These are phyloP conservation scores for Cactoblastis cactorum DNA, from an alignment of 2,888 invertebrate species.

Conservation along the genomic window DNA sequence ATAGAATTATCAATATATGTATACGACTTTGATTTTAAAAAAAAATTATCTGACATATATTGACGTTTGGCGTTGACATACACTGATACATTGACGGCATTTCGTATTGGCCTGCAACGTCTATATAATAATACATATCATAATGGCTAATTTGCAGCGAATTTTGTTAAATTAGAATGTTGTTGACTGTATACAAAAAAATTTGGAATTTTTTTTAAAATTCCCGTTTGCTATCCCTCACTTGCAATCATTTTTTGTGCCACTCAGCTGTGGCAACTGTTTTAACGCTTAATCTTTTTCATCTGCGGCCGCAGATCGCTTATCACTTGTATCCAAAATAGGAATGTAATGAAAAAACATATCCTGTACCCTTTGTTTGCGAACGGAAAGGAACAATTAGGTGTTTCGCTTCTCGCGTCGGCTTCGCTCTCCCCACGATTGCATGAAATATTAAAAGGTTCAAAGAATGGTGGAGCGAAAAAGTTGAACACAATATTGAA, in stretches of 20 bases:
- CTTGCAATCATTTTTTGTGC: neutral
- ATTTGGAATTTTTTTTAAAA: neutral
- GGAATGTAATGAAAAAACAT: slow-evolving; percentile 42
- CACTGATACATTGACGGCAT: too few relatives aligned
- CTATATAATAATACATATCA: too few relatives aligned
- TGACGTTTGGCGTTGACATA: too few relatives aligned
- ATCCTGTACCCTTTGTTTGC: slow-evolving; percentile 44
- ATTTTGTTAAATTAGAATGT: too few relatives aligned
- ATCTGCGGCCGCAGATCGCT: slow-evolving; percentile 10
- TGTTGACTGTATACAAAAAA: too few relatives aligned
- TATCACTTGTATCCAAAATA: slow-evolving; percentile 28
- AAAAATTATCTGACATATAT: too few relatives aligned
- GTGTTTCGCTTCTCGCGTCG: slow-evolving; percentile 34
- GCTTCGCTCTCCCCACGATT: slow-evolving; percentile 9
- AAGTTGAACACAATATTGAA: neutral
- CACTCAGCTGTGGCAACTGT: neutral
- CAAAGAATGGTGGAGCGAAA: neutral
- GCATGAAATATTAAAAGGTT: slow-evolving; percentile 11
- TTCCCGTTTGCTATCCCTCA: neutral
- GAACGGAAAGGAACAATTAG: slow-evolving; percentile 46
- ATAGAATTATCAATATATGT: too few relatives aligned
- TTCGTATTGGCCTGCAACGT: too few relatives aligned
- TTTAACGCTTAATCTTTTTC: neutral
- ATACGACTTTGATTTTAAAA: too few relatives aligned
- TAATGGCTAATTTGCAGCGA: too few relatives aligned